A percentile compares a stretch with the other conserved stretches of the same genome.
Evolutionary conservation across 2,113 vertebrate genomes (phyloP).

Genomic region (Benitochromis conjunctus): DNA sequence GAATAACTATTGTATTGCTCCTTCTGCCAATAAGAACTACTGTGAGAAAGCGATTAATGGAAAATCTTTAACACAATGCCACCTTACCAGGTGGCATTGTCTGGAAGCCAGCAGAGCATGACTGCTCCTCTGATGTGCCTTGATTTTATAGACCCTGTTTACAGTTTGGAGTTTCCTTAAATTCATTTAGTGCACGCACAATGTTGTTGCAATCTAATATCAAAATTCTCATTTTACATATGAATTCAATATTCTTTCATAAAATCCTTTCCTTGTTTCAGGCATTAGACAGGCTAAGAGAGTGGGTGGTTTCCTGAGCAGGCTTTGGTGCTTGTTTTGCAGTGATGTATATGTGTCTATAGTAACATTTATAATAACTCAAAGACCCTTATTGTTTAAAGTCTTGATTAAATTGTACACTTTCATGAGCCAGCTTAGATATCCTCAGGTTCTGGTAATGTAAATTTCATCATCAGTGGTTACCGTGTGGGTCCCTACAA

Average conservation of each 20-base stretch:
- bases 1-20: neutral
- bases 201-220: neutral
- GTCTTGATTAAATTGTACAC: too few species aligned
- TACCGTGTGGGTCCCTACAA: neutral
- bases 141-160: neutral
- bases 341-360: neutral
- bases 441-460: too few species aligned
- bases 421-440: too few species aligned
- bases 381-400: neutral
- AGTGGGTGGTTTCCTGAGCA: neutral
- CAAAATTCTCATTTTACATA: neutral
- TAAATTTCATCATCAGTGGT: neutral
- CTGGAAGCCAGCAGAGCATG: neutral
- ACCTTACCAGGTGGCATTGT: neutral
- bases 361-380: neutral
- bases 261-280: too few species aligned
- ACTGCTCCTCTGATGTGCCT: neutral
- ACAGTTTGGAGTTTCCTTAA: neutral
- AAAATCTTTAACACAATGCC: neutral
- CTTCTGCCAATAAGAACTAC: neutral
- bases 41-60: neutral
- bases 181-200: neutral
- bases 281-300: neutral
- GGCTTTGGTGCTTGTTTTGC: neutral
- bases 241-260: neutral